Evolutionary conservation across 2,888 invertebrate genomes (phyloP).

Genomic region (Nomada fucata): DNA sequence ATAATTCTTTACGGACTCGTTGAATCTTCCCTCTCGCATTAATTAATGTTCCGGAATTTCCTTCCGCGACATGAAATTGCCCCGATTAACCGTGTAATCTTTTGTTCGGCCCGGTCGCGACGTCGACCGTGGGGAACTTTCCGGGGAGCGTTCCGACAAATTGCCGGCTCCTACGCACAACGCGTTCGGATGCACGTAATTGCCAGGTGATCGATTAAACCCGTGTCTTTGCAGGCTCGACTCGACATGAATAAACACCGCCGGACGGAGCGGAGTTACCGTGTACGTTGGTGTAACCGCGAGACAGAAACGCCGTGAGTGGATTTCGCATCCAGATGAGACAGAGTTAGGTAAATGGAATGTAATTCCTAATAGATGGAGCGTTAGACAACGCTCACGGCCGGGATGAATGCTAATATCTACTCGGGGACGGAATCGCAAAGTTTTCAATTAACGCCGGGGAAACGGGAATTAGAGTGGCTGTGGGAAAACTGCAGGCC

Average conservation of each 20-base stretch:
- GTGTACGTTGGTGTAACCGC: conserved; percentile 24
- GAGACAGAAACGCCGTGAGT: conserved; percentile 19
- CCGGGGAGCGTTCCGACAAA: not conserved
- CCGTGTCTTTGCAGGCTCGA: not conserved
- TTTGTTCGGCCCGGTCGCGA: not conserved
- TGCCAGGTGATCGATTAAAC: conserved; percentile 27
- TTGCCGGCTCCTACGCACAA: not conserved
- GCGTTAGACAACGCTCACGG: conserved; percentile 58
- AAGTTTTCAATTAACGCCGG: conserved; percentile 72
- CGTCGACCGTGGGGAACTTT: not conserved
- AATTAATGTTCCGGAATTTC: not conserved
- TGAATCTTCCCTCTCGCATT: too few relatives aligned
- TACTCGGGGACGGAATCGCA: conserved; percentile 57
- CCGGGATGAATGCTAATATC: conserved; percentile 70
- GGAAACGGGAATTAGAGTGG: conserved; percentile 63
- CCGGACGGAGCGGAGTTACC: conserved; percentile 20
- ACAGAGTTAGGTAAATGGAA: conserved; percentile 54
- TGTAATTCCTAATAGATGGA: conserved; percentile 71
- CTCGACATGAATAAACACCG: conserved; percentile 15
- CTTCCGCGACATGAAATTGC: not conserved
- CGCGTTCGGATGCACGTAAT: conserved; percentile 6
- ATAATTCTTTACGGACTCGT: too few relatives aligned
- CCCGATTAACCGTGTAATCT: not conserved
- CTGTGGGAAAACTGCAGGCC: conserved; percentile 34
- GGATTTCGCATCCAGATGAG: conserved; percentile 31